These are phyloP conservation scores for Cygnus buccinator DNA, from an alignment of 2,113 vertebrate genomes.

Conservation along the genomic window DNA sequence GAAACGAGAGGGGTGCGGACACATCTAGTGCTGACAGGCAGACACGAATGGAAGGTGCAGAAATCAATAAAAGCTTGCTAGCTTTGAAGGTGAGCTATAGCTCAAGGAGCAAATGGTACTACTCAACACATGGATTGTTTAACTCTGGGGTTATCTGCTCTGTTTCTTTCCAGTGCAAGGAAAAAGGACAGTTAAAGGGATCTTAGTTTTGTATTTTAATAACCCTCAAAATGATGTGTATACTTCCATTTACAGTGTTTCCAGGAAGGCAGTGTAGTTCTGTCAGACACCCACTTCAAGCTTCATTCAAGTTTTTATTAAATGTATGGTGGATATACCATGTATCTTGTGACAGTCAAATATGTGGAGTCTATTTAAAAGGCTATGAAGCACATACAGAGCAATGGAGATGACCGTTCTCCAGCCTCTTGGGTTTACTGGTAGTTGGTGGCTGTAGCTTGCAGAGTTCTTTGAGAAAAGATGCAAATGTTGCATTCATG, in stretches of 20 bases:
- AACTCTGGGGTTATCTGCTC: background rate
- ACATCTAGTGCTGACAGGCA: constrained; percentile 89
- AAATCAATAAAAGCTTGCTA: constrained; percentile 96
- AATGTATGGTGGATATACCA: background rate
- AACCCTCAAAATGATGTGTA: background rate
- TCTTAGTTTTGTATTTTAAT: background rate
- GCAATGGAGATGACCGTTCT: background rate
- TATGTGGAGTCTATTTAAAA: background rate
- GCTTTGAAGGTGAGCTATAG: constrained; percentile 90
- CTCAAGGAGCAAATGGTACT: background rate
- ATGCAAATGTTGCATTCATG: background rate
- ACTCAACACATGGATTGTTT: background rate
- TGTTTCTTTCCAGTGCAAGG: background rate
- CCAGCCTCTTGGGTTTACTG: background rate
- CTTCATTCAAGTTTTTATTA: background rate
- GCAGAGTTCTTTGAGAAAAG: background rate
- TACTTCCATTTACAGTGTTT: background rate
- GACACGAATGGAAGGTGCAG: constrained; percentile 91
- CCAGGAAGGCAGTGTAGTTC: background rate
- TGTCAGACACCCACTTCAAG: background rate
- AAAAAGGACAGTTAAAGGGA: background rate
- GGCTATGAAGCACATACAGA: background rate
- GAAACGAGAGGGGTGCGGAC: constrained; percentile 93
- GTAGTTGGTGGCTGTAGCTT: background rate
- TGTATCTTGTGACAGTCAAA: background rate